Conservation (phyloP, 2,797 vertebrate genomes). For the Botia kubotai region DNA sequence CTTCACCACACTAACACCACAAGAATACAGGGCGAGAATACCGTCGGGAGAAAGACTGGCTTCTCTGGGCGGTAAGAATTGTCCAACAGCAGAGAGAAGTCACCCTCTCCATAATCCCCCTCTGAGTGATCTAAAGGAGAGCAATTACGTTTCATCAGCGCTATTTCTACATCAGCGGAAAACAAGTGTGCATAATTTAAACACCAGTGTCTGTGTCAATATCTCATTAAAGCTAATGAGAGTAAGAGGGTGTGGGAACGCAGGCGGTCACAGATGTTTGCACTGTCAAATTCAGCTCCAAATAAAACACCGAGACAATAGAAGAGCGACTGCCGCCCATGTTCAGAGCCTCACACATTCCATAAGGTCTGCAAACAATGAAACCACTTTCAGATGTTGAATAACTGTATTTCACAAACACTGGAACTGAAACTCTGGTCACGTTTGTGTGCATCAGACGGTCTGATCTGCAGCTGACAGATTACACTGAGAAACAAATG, state of each 20-base stretch:
- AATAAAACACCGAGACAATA: constrained; percentile 55
- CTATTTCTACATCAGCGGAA: constrained; percentile 64
- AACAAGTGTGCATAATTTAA: constrained; percentile 63
- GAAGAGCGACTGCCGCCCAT: constrained; percentile 16
- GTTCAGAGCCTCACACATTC: constrained; percentile 14
- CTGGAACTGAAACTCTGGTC: not conserved
- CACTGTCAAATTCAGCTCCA: constrained; percentile 54
- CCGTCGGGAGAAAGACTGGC: not conserved
- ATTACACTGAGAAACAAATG: not conserved
- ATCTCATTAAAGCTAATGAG: constrained; percentile 68
- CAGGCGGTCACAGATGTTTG: constrained; percentile 62
- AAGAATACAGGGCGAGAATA: constrained; percentile 31
- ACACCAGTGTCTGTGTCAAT: constrained; percentile 68
- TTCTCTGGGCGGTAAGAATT: not conserved
- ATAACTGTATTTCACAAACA: not conserved
- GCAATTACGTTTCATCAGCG: constrained; percentile 63
- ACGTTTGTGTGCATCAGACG: not conserved
- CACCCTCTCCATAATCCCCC: constrained; percentile 47
- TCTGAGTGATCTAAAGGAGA: constrained; percentile 56
- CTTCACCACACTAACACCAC: constrained; percentile 45
- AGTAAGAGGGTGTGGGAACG: constrained; percentile 59
- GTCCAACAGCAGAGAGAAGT: constrained; percentile 23
- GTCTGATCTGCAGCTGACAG: not conserved
- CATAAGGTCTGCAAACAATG: constrained; percentile 17
- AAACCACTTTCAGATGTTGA: not conserved